A percentile compares a stretch with the other conserved stretches of the same genome.
Conservation (phyloP, 2,888 invertebrate genomes). For the Ditula angustiorana region DNA sequence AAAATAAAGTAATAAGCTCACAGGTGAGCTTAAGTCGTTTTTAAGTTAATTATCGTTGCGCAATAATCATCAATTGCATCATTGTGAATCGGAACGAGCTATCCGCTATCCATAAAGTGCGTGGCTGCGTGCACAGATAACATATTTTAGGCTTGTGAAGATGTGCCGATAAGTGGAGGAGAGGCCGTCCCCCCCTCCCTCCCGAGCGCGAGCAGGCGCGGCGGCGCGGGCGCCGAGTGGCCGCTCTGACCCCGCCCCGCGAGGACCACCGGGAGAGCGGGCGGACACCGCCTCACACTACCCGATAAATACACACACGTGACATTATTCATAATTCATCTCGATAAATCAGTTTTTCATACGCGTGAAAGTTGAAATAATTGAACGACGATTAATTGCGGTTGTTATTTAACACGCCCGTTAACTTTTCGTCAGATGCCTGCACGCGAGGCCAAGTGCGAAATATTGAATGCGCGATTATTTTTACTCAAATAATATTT, state of each 20-base stretch:
- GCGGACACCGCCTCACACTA: constrained; percentile 62
- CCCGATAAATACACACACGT: constrained; percentile 64
- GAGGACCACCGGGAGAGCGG: constrained; percentile 85
- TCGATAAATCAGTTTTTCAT: constrained; percentile 45
- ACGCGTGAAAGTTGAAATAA: constrained; percentile 32
- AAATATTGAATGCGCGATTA: no score
- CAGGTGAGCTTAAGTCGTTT: no score
- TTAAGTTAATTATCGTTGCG: not conserved
- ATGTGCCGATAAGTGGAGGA: constrained; percentile 77
- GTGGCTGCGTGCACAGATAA: constrained; percentile 36
- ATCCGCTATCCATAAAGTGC: constrained; percentile 35
- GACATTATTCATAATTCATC: constrained; percentile 67
- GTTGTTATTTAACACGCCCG: no score
- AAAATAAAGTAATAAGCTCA: no score
- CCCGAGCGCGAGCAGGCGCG: constrained; percentile 51
- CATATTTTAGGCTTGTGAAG: constrained; percentile 60
- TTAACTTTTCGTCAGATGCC: no score
- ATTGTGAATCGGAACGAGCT: constrained; percentile 16
- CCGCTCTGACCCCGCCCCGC: constrained; percentile 82
- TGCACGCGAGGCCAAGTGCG: no score
- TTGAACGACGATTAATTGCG: not conserved
- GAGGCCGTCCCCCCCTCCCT: constrained; percentile 48
- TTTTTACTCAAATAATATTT: no score
- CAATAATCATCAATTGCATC: constrained; percentile 7
- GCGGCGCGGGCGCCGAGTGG: constrained; percentile 68